Evolutionary conservation across 2,113 vertebrate genomes (phyloP).

Genomic region (Aspiorhynchus laticeps): DNA sequence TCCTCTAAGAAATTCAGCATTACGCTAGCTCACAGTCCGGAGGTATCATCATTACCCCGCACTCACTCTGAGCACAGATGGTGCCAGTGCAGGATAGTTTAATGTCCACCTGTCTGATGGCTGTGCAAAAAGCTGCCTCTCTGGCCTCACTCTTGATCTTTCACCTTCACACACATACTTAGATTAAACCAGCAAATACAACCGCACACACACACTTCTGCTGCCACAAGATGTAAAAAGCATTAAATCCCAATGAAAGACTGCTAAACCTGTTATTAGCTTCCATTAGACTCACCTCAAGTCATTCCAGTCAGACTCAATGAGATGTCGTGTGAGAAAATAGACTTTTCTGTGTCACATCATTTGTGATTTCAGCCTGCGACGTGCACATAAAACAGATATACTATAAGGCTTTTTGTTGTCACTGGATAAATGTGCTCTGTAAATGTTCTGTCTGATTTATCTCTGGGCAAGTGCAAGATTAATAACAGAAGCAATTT

Average conservation of each 20-base stretch:
- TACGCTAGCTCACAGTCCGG: slow-evolving; percentile 63
- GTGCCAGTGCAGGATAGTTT: slow-evolving; percentile 69
- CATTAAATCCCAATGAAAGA: slow-evolving; percentile 33
- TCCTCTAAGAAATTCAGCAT: slow-evolving; percentile 65
- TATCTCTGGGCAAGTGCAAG: not conserved
- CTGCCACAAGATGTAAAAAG: slow-evolving; percentile 24
- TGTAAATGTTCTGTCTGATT: slow-evolving; percentile 19
- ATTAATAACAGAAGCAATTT: not conserved
- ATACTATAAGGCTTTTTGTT: not conserved
- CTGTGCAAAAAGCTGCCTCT: slow-evolving; percentile 74
- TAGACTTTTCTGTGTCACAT: slow-evolving; percentile 6
- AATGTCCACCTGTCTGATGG: slow-evolving; percentile 74
- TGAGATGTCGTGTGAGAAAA: not conserved
- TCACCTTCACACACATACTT: slow-evolving; percentile 67
- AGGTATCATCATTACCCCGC: slow-evolving; percentile 72
- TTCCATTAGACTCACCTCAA: slow-evolving; percentile 34
- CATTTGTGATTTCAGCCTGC: slow-evolving; percentile 4
- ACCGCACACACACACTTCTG: slow-evolving; percentile 68
- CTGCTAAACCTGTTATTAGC: slow-evolving; percentile 33
- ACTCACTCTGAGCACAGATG: slow-evolving; percentile 78
- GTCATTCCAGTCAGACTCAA: slow-evolving; percentile 35
- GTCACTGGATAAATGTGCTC: slow-evolving; percentile 9
- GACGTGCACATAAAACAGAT: slow-evolving; percentile 18
- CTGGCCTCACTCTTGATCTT: slow-evolving; percentile 53
- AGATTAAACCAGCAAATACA: slow-evolving; percentile 58